Conservation (phyloP, 92 coral and sea anemone species). For the Isaurus tuberculatus region DNA sequence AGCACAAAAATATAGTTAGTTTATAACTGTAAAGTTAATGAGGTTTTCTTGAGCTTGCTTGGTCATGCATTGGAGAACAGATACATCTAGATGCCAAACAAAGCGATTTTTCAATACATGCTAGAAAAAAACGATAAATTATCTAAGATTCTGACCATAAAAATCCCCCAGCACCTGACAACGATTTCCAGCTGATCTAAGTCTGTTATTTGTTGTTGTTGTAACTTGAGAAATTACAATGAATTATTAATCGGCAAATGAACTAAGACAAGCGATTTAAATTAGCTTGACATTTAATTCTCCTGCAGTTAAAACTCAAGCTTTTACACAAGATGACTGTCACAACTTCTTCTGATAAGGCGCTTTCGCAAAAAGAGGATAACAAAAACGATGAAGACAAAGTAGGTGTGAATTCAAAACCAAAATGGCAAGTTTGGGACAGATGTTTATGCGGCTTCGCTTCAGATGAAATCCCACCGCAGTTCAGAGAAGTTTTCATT, state of each 20-base stretch:
- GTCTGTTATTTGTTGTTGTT: neutral
- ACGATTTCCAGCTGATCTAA: neutral
- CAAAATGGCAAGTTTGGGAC: slow-evolving; percentile 18
- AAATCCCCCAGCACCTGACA: slow-evolving; percentile 1
- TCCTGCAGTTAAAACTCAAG: neutral
- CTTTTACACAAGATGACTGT: neutral
- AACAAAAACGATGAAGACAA: neutral
- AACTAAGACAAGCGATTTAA: neutral
- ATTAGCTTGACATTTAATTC: neutral
- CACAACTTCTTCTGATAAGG: neutral
- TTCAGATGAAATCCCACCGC: slow-evolving; percentile 89
- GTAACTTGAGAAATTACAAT: neutral
- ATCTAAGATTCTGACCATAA: neutral
- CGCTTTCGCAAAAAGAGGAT: neutral
- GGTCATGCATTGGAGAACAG: neutral
- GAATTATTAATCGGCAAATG: slow-evolving; percentile 6
- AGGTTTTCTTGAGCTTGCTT: neutral
- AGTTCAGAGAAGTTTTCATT: slow-evolving; percentile 91
- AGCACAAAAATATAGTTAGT: too few relatives aligned
- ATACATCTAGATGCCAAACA: neutral
- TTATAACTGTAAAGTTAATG: neutral
- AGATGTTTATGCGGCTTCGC: slow-evolving; percentile 52
- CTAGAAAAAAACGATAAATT: neutral
- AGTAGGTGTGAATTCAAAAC: neutral
- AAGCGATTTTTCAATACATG: neutral